phyloP scores from a whole-genome alignment of 2,888 invertebrate genomes.

The Xestia rhomboidea region DNA sequence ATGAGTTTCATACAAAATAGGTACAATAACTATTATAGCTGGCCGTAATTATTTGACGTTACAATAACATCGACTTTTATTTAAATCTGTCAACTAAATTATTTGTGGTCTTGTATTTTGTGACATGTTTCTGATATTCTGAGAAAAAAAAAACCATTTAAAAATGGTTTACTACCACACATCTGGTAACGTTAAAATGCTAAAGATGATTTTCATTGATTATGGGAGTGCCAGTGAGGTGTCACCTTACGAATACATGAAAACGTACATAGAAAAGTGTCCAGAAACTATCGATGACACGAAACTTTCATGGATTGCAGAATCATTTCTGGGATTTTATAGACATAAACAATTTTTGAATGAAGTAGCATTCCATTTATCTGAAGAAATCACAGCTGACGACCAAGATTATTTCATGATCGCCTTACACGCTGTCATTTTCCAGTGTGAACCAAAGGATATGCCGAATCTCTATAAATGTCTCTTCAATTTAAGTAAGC shows the following conservation, averaged over 20 bases:
- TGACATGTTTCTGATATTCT: slow-evolving; percentile 72
- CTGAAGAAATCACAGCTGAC: slow-evolving; percentile 77
- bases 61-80: background rate
- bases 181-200: slow-evolving; percentile 83
- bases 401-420: slow-evolving; percentile 83
- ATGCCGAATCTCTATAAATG: slow-evolving; percentile 83
- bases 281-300: slow-evolving; percentile 79
- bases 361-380: slow-evolving; percentile 74
- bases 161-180: slow-evolving; percentile 87
- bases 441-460: slow-evolving; percentile 79
- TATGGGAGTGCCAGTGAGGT: slow-evolving; percentile 75
- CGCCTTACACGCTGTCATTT: slow-evolving; percentile 80
- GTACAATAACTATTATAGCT: slow-evolving; percentile 8
- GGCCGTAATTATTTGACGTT: slow-evolving; percentile 25
- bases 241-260: slow-evolving; percentile 85
- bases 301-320: slow-evolving; percentile 84
- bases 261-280: slow-evolving; percentile 82
- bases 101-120: slow-evolving; percentile 71
- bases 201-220: slow-evolving; percentile 81
- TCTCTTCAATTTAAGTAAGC: slow-evolving; percentile 84
- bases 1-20: slow-evolving; percentile 24
- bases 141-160: slow-evolving; percentile 61
- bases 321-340: slow-evolving; percentile 82
- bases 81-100: slow-evolving; percentile 72
- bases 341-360: slow-evolving; percentile 80